phyloP scores from a whole-genome alignment of 2,113 vertebrate species.

The Lagenorhynchus albirostris region DNA sequence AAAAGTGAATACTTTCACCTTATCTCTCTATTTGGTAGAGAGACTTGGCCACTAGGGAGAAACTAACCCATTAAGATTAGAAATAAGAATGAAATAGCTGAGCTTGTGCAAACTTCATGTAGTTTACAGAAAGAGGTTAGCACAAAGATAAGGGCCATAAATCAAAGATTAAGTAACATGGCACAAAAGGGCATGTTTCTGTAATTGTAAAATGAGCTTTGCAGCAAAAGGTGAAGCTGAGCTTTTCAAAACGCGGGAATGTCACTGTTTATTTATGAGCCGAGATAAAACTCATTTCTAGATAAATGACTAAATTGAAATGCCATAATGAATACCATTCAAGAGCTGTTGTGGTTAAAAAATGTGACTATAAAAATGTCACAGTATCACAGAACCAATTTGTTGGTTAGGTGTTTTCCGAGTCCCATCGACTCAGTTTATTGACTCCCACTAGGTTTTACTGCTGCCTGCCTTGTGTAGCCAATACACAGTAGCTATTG shows the following conservation, averaged over 20 bases:
- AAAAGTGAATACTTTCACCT: conserved; percentile 13
- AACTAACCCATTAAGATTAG: conserved; percentile 67
- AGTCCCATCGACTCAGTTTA: conserved; percentile 44
- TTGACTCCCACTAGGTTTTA: conserved; percentile 57
- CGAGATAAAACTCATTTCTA: conserved; percentile 74
- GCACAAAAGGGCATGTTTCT: conserved; percentile 49
- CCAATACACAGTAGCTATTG: background rate
- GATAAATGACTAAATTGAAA: conserved; percentile 76
- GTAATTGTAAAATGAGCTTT: conserved; percentile 32
- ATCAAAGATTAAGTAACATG: conserved; percentile 63
- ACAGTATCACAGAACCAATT: conserved; percentile 58
- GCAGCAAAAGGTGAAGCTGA: conserved; percentile 60
- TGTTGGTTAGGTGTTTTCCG: conserved; percentile 42
- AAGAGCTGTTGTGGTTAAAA: conserved; percentile 61
- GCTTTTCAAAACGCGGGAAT: conserved; percentile 67
- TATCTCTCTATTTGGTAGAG: conserved; percentile 8
- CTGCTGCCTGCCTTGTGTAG: background rate
- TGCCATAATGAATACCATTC: conserved; percentile 71
- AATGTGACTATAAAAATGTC: conserved; percentile 70
- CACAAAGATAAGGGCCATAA: conserved; percentile 60
- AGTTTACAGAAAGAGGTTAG: conserved; percentile 61
- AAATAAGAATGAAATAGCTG: conserved; percentile 63
- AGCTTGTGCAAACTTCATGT: conserved; percentile 37
- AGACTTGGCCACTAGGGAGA: conserved; percentile 6
- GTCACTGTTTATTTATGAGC: conserved; percentile 72